Evolutionary conservation across 2,888 invertebrate species (phyloP).

Genomic region (Melanchra persicariae): DNA sequence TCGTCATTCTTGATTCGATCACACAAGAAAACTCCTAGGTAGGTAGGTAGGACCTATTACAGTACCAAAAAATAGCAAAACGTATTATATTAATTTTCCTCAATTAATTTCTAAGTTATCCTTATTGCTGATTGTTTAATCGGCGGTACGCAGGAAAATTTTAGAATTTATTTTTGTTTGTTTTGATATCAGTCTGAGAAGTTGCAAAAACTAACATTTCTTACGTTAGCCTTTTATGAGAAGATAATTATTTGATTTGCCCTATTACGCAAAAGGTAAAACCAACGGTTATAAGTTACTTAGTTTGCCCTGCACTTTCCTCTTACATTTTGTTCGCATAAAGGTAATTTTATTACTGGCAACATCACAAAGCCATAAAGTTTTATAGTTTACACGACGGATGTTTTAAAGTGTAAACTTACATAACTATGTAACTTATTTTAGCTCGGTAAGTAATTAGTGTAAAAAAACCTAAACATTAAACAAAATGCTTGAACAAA

Average conservation of each 20-base stretch:
- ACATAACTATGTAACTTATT: background rate
- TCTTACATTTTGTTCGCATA: slow-evolving; percentile 11
- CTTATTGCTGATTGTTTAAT: background rate
- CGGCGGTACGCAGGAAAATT: background rate
- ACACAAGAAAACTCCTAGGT: too few relatives aligned
- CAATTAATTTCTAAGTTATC: background rate
- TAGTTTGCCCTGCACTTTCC: slow-evolving; percentile 26
- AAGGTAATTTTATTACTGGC: background rate
- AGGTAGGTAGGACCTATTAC: too few relatives aligned
- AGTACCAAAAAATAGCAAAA: too few relatives aligned
- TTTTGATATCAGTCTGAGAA: background rate
- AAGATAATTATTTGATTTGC: slow-evolving; percentile 20
- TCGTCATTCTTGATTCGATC: too few relatives aligned
- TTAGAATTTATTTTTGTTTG: background rate
- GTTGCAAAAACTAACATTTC: background rate
- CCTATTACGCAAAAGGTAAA: slow-evolving; percentile 50
- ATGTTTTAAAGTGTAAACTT: background rate
- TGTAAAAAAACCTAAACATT: too few relatives aligned
- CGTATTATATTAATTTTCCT: background rate
- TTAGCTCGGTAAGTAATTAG: too few relatives aligned
- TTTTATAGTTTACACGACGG: background rate
- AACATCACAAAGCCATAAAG: background rate
- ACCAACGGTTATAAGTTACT: slow-evolving; percentile 13
- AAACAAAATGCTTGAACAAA: background rate
- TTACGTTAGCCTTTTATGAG: slow-evolving; percentile 35